Base-by-base conservation (phyloP, 2,888 invertebrate genomes). In the Pristionchus fissidentatus region DNA sequence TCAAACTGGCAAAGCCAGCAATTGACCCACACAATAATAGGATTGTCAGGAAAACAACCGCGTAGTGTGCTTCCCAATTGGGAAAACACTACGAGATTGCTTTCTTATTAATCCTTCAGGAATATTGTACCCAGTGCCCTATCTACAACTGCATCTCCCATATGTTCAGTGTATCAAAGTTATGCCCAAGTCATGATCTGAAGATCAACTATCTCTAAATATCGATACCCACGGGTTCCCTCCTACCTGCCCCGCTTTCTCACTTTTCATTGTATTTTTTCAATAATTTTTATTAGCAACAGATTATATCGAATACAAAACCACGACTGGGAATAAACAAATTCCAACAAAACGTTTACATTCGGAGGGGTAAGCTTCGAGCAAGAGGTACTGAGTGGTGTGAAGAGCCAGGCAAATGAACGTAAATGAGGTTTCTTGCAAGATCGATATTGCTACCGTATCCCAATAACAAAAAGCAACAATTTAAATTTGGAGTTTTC, bases 401-500 rank as follows among this genome's bases (percentile, higher is more conserved):
- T 70, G 70, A 70, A n/a, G 8, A 70, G 41, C 70, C n/a, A 70
- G 70, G 70, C 70, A 70, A 70, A 70, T 35, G 70, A 41, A 70
- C 43, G 70, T 41, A n/a, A 70, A 70, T 38, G 62, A 35, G 62
- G 38, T 35, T 70, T 77, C 75, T 19, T 77, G 75, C 46, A 77
- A 77, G 75, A 77, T 29, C 75, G 75, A 75, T 46, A 77, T 49
- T 77, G 32, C 75, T 77, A 77, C 75, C 75, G 75, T 77, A 77
- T 77, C 75, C 75, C 49, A 77, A 77, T 77, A 77, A 77, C 75
- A 77, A 77, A 49, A 77, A 46, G 49, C 46, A 77, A 46, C 46
- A 77, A 49, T 77, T 77, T 77, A 49, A 77, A n/a, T 77, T 75
- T 77, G 75, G 75, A 22, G 19, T 77, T 77, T 77, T 32, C 32